phyloP scores from a whole-genome alignment of 2,888 invertebrate genomes.

The Arrhopalites spinosus region DNA sequence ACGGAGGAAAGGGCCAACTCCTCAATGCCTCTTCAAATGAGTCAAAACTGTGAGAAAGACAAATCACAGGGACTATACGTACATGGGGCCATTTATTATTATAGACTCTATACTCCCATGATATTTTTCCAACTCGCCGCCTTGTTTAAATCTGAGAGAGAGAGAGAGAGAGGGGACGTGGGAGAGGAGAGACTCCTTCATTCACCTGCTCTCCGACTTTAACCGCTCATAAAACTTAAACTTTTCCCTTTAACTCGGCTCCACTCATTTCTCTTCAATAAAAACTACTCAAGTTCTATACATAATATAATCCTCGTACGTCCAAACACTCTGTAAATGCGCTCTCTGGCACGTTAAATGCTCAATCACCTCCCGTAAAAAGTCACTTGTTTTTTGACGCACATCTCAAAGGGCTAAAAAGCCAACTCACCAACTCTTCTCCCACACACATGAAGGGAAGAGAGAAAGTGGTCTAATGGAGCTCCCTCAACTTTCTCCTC shows the following conservation, averaged over 20 bases:
- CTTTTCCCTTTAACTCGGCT: slow-evolving; percentile 9
- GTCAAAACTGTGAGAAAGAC: slow-evolving; percentile 44
- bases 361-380: slow-evolving; percentile 10
- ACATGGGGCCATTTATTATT: background rate
- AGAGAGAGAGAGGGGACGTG: too few species aligned
- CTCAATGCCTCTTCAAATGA: slow-evolving; percentile 53
- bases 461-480: too few species aligned
- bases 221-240: slow-evolving; percentile 30
- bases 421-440: background rate
- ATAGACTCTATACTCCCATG: background rate
- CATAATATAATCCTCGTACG: slow-evolving; percentile 8
- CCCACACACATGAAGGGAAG: background rate
- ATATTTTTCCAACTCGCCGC: background rate
- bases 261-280: slow-evolving; percentile 1
- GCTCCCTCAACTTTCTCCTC: too few species aligned
- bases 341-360: slow-evolving; percentile 12
- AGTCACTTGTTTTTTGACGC: background rate
- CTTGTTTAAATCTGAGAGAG: background rate
- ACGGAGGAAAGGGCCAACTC: slow-evolving; percentile 53
- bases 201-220: slow-evolving; percentile 29
- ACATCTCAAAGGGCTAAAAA: background rate
- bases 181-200: background rate
- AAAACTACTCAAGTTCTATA: background rate
- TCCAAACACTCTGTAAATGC: slow-evolving; percentile 19
- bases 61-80: background rate